phyloP scores from a whole-genome alignment of 2,797 vertebrate species.

The Sebastes iracundus region DNA sequence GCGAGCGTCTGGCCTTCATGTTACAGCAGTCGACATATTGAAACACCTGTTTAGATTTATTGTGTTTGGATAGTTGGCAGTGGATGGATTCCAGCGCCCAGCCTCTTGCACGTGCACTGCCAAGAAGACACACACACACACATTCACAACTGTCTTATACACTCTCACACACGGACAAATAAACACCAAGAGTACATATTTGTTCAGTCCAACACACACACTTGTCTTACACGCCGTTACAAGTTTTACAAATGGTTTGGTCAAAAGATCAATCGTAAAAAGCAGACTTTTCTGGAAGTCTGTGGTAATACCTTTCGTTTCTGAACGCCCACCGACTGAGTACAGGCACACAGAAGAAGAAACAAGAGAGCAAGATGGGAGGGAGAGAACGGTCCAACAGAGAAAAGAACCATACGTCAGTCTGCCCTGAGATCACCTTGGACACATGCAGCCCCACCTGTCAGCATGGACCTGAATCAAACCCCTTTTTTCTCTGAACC shows the following conservation, averaged over 20 bases:
- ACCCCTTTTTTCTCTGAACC: constrained; percentile 32
- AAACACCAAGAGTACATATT: not conserved
- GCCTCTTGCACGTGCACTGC: constrained; percentile 54
- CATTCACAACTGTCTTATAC: not conserved
- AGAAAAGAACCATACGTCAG: constrained; percentile 47
- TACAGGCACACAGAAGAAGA: constrained; percentile 68
- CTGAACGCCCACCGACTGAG: constrained; percentile 63
- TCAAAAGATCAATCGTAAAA: constrained; percentile 64
- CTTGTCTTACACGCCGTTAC: constrained; percentile 10
- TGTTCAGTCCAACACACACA: not conserved
- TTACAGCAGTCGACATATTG: constrained; percentile 70
- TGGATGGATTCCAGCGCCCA: constrained; percentile 63
- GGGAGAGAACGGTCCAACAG: constrained; percentile 21
- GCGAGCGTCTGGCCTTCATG: constrained; percentile 59
- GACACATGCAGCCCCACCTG: constrained; percentile 57
- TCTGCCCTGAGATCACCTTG: constrained; percentile 63
- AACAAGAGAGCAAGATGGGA: constrained; percentile 30
- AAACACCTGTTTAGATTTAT: constrained; percentile 83
- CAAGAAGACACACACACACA: constrained; percentile 55
- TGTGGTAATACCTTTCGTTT: constrained; percentile 65
- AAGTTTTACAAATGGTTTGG: constrained; percentile 66
- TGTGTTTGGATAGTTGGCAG: constrained; percentile 76
- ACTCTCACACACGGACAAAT: not conserved
- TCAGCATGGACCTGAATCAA: constrained; percentile 46
- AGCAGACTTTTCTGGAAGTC: constrained; percentile 66